Evolutionary conservation across 1,140 invertebrate genomes (phyloP), one percentile per base, ranked within the genome.

Genomic region (Berghia stephanieae): DNA sequence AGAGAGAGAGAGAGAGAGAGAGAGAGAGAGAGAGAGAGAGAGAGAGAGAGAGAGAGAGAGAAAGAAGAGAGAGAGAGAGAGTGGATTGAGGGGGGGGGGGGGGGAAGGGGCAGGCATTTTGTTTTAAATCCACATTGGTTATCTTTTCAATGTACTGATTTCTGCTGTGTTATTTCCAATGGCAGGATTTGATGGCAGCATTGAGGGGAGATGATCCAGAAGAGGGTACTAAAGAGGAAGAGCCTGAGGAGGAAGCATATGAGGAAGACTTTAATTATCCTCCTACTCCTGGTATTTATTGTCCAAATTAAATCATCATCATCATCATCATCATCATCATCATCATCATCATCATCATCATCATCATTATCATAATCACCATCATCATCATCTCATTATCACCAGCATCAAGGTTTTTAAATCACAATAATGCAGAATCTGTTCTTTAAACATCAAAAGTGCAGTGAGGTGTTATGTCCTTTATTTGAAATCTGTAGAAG

Each of bases 181-280:
- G 18, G n/a, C 71, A 73, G 71, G 71, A 57, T 57, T 6, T 73
- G 3, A 36, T 73, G 49, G 71, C 46, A 38, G 71, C 71, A 13
- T 40, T 73, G 2, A 73, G 27, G 40, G 3, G 31, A 57, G n/a
- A 38, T 36, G 71, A 27, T 27, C 40, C 52, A 2, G 2, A 4
- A 36, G 71, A 57, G 34, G 44, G 36, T 13, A 44, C 18, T n/a
- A 57, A 73, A n/a, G 43, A 55, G 49, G 72, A 75, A 18, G 44
- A 55, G 44, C 13, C 24, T 40, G 49, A 21, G 21, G 31, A 55
- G 6, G 24, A 49, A 13, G 43, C n/a, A 6, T n/a, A 10, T 8
- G 38, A 27, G 21, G 34, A 46, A 71, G 43, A 46, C 6, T 71
- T 16, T 27, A 38, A 24, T 24, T n/a, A 43, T 10, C 21, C 40